Evolutionary conservation across 2,888 invertebrate species (phyloP).

Genomic region (Carcina quercana): DNA sequence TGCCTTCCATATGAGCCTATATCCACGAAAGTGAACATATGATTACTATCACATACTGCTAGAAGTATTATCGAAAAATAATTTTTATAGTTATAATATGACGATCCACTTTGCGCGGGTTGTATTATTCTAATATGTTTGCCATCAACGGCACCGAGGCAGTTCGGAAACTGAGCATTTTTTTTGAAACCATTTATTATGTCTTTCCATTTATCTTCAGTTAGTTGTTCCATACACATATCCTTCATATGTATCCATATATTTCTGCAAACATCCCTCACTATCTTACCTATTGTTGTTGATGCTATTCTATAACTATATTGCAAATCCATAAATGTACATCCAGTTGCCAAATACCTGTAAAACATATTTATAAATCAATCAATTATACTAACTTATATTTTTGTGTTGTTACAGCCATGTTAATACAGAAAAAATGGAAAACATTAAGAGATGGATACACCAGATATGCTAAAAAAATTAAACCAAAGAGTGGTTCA

Average conservation of each 20-base stretch:
- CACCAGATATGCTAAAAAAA: conserved; percentile 10
- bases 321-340: conserved; percentile 15
- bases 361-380: conserved; percentile 4
- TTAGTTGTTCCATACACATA: conserved; percentile 10
- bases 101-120: conserved; percentile 7
- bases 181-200: conserved; percentile 11
- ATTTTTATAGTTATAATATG: conserved; percentile 13
- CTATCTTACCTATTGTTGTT: conserved; percentile 12
- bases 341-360: conserved; percentile 14
- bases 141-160: conserved; percentile 14
- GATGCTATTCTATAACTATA: conserved; percentile 12
- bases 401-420: neutral
- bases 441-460: conserved; percentile 10
- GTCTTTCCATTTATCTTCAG: conserved; percentile 13
- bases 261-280: conserved; percentile 11
- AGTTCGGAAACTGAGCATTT: conserved; percentile 13
- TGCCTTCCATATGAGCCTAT: conserved; percentile 9
- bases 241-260: conserved; percentile 9
- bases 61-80: conserved; percentile 1
- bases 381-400: neutral
- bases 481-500: conserved; percentile 9
- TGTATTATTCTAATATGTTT: conserved; percentile 15
- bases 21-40: conserved; percentile 7
- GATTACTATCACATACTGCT: conserved; percentile 6
- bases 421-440: conserved; percentile 7